Base-by-base conservation (phyloP, 2,113 vertebrate genomes). In the Pluvianellus socialis region DNA sequence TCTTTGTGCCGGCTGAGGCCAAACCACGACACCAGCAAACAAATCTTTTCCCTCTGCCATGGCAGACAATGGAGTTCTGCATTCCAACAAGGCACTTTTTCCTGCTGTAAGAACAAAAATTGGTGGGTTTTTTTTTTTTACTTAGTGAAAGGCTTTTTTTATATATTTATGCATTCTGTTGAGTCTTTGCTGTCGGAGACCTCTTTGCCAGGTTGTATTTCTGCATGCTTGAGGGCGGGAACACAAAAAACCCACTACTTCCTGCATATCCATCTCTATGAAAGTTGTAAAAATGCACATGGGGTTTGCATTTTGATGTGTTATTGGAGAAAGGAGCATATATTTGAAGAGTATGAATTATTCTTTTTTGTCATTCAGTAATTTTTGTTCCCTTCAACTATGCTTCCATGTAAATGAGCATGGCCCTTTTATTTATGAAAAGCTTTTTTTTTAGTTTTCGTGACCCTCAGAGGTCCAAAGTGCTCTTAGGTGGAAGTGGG, bases 211-310 rank as follows among this genome's bases (percentile, higher is more conserved):
- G 18, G 9, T 2, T 82, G 8, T 58, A 10, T 63, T 86, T 86
- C 52, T 62, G 24, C 14, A 18, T 10, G 14, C 35, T 77, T 82
- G 73, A 90, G 86, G 50, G 27, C 3, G 6, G 24, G 17, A 82
- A 67, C 8, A n/a, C 5, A 33, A 58, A 2, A 1, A 2, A 6
- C 16, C 22, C 8, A 13, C 14, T 42, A 26, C 5, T 44, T 72
- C 11, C 61, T 75, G 21, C 5, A 0, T n/a, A 8, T 47, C 22
- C 19, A 15, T 83, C 26, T 73, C 30, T 67, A 7, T 22, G 22
- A 7, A 14, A 63, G 22, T 30, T 58, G 14, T 26, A 58, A 42
- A 33, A 63, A 47, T 14, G 14, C 19, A 9, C 18, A 15, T 2
- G 1, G 10, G 9, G 14, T 59, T 73, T 68, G 19, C 12, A 33